phyloP scores from a whole-genome alignment of 2,797 vertebrate species.

The Bucorvus abyssinicus region DNA sequence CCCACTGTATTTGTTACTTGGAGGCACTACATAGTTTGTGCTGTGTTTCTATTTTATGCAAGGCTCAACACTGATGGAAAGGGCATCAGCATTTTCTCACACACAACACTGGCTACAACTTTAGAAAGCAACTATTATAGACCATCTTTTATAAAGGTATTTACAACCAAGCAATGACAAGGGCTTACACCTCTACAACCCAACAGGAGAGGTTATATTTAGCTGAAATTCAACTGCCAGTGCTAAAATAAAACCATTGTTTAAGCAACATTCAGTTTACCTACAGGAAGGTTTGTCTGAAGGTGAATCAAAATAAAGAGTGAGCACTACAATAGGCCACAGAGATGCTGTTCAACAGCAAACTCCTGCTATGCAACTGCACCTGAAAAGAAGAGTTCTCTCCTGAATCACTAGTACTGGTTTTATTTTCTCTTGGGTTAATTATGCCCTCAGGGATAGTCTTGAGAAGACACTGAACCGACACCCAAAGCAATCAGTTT shows the following conservation, averaged over 20 bases:
- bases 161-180: not conserved
- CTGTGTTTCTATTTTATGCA: not conserved
- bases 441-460: slow-evolving; percentile 8
- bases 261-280: not conserved
- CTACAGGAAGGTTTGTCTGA: not conserved
- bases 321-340: not conserved
- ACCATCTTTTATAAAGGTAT: not conserved
- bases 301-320: not conserved
- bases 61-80: not conserved
- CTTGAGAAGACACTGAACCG: not conserved
- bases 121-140: not conserved
- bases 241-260: not conserved
- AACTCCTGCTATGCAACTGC: not conserved
- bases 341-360: not conserved
- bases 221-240: not conserved
- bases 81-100: not conserved
- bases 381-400: not conserved
- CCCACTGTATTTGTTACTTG: not conserved
- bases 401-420: not conserved
- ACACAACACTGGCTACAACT: not conserved
- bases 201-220: not conserved
- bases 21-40: not conserved
- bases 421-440: not conserved
- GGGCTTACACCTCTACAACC: not conserved
- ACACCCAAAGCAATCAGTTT: not conserved